Evolutionary conservation across 2,797 vertebrate genomes (phyloP), one percentile per base, ranked within the genome.

Genomic region (Galagoides demidoff): DNA sequence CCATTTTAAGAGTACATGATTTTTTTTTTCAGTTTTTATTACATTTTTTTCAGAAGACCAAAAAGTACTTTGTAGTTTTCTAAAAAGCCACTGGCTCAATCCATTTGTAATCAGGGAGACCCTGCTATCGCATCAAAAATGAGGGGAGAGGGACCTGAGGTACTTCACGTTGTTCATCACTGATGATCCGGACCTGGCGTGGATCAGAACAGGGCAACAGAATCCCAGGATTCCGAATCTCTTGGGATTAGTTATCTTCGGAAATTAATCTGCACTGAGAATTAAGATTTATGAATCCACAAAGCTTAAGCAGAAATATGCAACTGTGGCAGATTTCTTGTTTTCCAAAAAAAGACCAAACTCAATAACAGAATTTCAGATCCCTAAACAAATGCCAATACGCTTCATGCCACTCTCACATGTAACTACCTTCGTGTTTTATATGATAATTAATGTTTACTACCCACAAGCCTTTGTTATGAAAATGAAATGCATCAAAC

Each of bases 1-100:
- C 19, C 61, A 61, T 52, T 74, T 79, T 64, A 37, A 68, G 74
- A 92, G 66, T 52, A 78, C 83, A 89, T 45, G 45, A 27, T n/a
- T 63, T 14, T 66, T 55, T 87, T 94, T 70, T 78, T 52, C 6
- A 64, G 25, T 29, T 85, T 95, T 82, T 64, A 81, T 81, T 9
- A 71, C 57, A 57, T 89, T 12, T 45, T 82, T 92, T 71, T 94
- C 73, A 83, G 55, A 90, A 91, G 81, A 87, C 89, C 43, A 10
- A 86, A 63, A 45, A 86, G 4, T 37, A 74, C 45, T 74, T 52
- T 78, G 5, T 52, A 52, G 20, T 77, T 95, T 78, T 85, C 92
- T 96, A 31, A 84, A 71, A 64, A 59, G 49, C 9, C 64, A 70
- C 52, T 73, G 73, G 12, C 64, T 76, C 22, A 43, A 19, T 22